Base-by-base conservation (phyloP, 2,113 vertebrate species). In the Pseudopipra pipra region DNA sequence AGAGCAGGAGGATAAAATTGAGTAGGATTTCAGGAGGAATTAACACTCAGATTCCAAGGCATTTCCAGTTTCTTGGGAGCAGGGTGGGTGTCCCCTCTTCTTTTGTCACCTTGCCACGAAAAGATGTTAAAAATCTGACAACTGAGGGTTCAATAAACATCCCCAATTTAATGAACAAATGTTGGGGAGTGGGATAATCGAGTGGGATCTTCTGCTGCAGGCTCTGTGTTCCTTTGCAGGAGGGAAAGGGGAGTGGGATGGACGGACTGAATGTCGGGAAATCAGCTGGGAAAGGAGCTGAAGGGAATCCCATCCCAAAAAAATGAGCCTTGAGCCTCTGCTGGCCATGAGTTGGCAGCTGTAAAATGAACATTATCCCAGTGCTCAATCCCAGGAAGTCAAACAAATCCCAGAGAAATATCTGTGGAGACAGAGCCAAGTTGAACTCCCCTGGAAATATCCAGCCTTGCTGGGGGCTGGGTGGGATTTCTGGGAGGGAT, bases 401-500 rank as follows among this genome's bases (percentile, higher is more conserved):
- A 79, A 79, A 93, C 87, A 89, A 72, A 56, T 56, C 75, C 75
- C 24, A 22, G 61, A 85, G 87, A 51, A 39, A 39, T 39, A 39
- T 39, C 39, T 39, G 11, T 39, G 39, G 39, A 39, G 39, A 76
- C 30, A 59, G 70, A 28, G 74, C 65, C 59, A 23, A 27, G 35
- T 37, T 66, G 68, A 28, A 14, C 41, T 71, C 27, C 81, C 47
- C 33, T 35, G 31, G 27, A 23, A 83, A 59, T 54, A 55, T 46
- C 44, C 51, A 65, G 31, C 65, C 25, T 55, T 31, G 54, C 65
- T 30, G 33, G 31, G 83, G 76, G 68, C 92, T 85, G 83, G 39
- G 87, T 72, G 54, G 80, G 74, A 66, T 92, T 94, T 85, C 20
- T 35, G 33, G 7, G 89, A 81, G 83, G 86, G 72, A 43, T 83